These are phyloP conservation scores for Montipora capricornis DNA, from an alignment of 64 coral and sea anemone genomes.

Conservation along the genomic window DNA sequence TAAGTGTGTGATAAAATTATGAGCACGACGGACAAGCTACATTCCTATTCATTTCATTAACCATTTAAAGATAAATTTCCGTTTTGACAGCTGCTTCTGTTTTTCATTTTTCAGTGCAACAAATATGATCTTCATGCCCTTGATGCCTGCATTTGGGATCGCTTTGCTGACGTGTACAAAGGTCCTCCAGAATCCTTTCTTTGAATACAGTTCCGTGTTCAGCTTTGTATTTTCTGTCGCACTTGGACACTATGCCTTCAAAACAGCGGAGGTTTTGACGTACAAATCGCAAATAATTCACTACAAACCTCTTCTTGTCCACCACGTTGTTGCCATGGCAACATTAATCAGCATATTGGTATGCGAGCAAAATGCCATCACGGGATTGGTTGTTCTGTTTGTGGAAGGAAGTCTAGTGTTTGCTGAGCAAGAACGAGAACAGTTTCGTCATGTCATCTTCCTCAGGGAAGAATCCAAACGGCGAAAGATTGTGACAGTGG, in stretches of 20 bases:
- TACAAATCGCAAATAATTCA: slow-evolving; percentile 35
- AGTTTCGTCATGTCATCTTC: slow-evolving; percentile 52
- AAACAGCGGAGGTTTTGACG: slow-evolving; percentile 65
- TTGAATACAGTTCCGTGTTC: not conserved
- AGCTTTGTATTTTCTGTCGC: slow-evolving; percentile 65
- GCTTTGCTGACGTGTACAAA: slow-evolving; percentile 36
- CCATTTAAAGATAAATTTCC: not conserved
- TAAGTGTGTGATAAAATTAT: too few relatives aligned
- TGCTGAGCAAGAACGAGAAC: slow-evolving; percentile 75
- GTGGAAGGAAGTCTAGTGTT: slow-evolving; percentile 73
- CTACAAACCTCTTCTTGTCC: slow-evolving; percentile 64
- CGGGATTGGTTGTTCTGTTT: slow-evolving; percentile 60
- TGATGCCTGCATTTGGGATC: slow-evolving; percentile 37
- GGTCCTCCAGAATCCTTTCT: slow-evolving; percentile 66
- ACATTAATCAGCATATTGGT: slow-evolving; percentile 41
- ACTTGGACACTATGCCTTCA: slow-evolving; percentile 75
- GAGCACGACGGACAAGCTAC: too few relatives aligned
- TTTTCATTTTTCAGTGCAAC: slow-evolving; percentile 62
- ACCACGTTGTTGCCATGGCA: slow-evolving; percentile 69
- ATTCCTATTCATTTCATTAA: too few relatives aligned
- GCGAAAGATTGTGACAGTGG: slow-evolving; percentile 34
- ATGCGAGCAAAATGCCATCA: slow-evolving; percentile 64
- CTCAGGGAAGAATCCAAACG: slow-evolving; percentile 5
- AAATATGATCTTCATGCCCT: slow-evolving; percentile 54
- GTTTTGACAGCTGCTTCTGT: not conserved